Conservation (phyloP, 92 coral and sea anemone genomes). For the Palythoa grandis region DNA sequence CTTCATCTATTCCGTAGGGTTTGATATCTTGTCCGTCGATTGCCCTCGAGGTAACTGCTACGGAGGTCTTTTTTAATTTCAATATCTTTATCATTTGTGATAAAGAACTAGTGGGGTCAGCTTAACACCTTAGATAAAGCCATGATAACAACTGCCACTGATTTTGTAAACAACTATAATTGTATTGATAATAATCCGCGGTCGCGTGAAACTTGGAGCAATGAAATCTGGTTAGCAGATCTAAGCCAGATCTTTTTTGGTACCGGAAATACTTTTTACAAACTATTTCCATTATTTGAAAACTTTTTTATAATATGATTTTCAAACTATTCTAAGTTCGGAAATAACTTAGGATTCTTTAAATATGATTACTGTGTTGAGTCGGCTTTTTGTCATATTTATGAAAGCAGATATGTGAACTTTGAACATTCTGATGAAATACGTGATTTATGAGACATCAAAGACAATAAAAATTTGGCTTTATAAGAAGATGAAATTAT, state of each 20-base stretch:
- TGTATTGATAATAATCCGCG: neutral
- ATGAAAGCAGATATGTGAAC: neutral
- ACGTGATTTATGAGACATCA: too few relatives aligned
- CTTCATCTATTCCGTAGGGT: neutral
- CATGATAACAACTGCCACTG: neutral
- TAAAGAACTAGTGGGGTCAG: neutral
- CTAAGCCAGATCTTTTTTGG: neutral
- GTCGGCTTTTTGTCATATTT: neutral
- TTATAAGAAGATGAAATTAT: too few relatives aligned
- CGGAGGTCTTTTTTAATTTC: neutral
- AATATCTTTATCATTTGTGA: neutral
- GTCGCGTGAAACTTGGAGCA: neutral
- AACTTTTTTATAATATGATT: neutral
- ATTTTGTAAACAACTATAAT: slow-evolving; percentile 20
- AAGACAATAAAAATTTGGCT: too few relatives aligned
- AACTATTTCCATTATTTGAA: slow-evolving; percentile 1
- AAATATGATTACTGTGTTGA: neutral
- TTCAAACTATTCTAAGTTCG: slow-evolving; percentile 5
- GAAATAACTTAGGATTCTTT: neutral
- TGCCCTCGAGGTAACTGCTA: neutral
- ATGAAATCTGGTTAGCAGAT: neutral
- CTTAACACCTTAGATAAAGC: slow-evolving; percentile 12
- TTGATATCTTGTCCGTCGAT: neutral
- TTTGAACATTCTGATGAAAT: neutral
- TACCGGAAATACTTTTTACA: slow-evolving; percentile 24